phyloP scores from a whole-genome alignment of 2,797 vertebrate species.

The Falco rusticolus region DNA sequence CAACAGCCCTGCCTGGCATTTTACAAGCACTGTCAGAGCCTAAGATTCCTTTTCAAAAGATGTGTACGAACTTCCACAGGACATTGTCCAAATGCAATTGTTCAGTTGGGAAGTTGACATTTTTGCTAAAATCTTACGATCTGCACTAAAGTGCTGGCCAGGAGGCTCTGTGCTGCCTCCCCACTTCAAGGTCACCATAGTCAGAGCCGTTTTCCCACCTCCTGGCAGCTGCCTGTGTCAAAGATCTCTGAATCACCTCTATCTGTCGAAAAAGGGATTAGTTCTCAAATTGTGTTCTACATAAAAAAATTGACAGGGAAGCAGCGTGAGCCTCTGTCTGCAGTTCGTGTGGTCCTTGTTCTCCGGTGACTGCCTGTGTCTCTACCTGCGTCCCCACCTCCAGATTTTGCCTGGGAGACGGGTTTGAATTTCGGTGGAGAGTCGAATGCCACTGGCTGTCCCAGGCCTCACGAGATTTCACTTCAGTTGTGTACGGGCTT shows the following conservation, averaged over 20 bases:
- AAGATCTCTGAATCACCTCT: background rate
- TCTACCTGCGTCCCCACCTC: background rate
- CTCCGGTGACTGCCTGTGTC: rapidly evolving
- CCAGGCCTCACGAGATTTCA: background rate
- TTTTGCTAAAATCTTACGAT: background rate
- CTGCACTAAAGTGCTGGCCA: background rate
- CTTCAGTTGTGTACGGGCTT: background rate
- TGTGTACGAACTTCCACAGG: background rate
- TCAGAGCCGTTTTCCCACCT: background rate
- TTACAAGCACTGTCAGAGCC: background rate
- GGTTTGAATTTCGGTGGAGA: background rate
- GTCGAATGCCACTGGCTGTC: background rate
- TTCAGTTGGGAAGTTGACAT: background rate
- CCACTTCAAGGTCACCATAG: background rate
- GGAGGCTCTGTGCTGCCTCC: background rate
- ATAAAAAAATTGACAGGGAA: background rate
- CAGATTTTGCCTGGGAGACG: background rate
- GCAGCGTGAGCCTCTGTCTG: background rate
- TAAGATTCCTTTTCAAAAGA: background rate
- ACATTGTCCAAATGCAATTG: background rate
- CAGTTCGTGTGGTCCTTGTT: background rate
- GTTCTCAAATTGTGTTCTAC: background rate
- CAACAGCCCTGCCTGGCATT: background rate
- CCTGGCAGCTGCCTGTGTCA: background rate
- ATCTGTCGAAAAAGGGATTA: background rate